Evolutionary conservation across 2,888 invertebrate species (phyloP), one percentile per base, ranked within the genome.

Genomic region (Hymenopus coronatus): DNA sequence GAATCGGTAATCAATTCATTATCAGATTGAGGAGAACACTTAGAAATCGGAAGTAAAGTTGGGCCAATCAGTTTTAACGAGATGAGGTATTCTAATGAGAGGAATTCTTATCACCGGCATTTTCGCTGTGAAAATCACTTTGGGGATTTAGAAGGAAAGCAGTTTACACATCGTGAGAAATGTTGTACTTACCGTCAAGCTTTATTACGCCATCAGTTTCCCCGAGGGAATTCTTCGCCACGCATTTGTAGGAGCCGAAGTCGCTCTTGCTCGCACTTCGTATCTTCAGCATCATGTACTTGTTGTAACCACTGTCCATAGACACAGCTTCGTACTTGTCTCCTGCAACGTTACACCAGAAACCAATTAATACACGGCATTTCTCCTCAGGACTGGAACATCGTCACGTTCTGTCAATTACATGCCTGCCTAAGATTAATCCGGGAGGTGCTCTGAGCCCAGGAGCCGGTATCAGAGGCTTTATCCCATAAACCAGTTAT

Each of bases 201-300:
- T 97, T 97, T 92, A 98, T 98, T 91, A 97, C 96, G 86, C 98
- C 98, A 93, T 98, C 98, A 84, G 98, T 98, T 93, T 97, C 97
- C 89, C 98, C 98, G 82, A 97, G 95, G 84, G 98, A 98, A 93
- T 98, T 98, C 94, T 98, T 98, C 88, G 98, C 98, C 90, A 98
- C 97, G 93, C 98, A 98, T 93, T 97, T 97, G 94, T 98, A 98
- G 88, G 97, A 97, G 89, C 97, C 97, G 93, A 97, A 98, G 93
- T 98, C 98, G 91, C 95, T 95, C 90, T 95, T 94, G 88, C 96
- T 96, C 91, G 98, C 96, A 93, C 96, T 96, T 89, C 97, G 95
- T 93, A 98, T 97, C 94, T 97, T 98, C 92, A 98, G 95, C 95
- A 96, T 97, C 98, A 98, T 98, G 94, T 96, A 97, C 93, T 97